Base-by-base conservation (phyloP, 2,888 invertebrate genomes). In the Dorcus parallelipipedus region DNA sequence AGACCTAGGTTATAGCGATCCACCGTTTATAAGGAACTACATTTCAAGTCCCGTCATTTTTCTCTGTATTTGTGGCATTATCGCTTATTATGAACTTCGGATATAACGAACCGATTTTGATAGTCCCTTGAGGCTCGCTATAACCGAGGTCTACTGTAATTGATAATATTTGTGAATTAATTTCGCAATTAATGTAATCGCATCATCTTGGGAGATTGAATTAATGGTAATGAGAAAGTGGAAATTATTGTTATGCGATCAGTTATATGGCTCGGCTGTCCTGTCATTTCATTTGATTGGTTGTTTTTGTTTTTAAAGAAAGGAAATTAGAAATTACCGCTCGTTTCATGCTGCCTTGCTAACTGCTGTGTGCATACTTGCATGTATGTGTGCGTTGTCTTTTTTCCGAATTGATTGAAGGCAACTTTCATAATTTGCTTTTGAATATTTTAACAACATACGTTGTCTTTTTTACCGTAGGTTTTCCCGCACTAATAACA, bases 231-330 rank as follows among this genome's bases (percentile, higher is more conserved):
- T 58, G 58, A 58, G 68, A 70, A 70, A 70, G 69, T 69, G 64
- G 68, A 69, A 68, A 67, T 67, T 61, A 65, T 66, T 33, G 26
- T 33, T 62, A 63, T 59, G 53, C 59, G 58, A 55, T 63, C 58
- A 52, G 17, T 54, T 61, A 53, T 54, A 42, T 52, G 50, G 39
- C 45, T 42, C 45, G 62, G 61, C 58, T 59, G 62, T 64, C 64
- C 66, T 70, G 68, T 68, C 69, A 68, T 69, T 69, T 68, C 67
- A 61, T 68, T 68, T 69, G 67, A 70, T 70, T 69, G 64, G 67
- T 68, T 61, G 67, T 67, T 65, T 62, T 62, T 61, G 58, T 57
- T 51, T 56, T 67, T 49, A 60, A 64, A 64, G 68, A 68, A 68
- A 69, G 68, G 69, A 69, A 69, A 69, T 70, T 69, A 70, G 69